A percentile compares a stretch with the other conserved stretches of the same genome.
These are phyloP conservation scores for Lordiphosa fenestrarum DNA, from an alignment of 2,888 invertebrate genomes.

Conservation along the genomic window DNA sequence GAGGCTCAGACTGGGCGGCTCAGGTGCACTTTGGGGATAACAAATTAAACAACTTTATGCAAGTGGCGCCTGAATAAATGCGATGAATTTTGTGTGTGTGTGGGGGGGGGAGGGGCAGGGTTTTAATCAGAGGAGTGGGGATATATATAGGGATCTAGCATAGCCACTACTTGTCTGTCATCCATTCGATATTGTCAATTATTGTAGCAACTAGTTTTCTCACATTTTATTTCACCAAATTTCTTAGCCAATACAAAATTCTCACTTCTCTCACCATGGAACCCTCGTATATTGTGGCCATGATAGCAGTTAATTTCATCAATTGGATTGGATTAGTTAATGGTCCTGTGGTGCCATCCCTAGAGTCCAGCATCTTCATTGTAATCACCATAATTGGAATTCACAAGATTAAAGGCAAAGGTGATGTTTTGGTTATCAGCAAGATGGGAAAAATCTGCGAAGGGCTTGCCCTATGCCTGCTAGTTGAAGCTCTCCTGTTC, in stretches of 20 bases:
- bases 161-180: too few species aligned
- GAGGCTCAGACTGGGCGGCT: slow-evolving; percentile 25
- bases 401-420: not conserved
- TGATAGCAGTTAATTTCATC: slow-evolving; percentile 2
- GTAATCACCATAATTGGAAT: slow-evolving; percentile 2
- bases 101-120: not conserved
- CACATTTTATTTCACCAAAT: too few species aligned
- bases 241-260: not conserved
- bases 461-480: not conserved
- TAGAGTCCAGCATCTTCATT: slow-evolving; percentile 11
- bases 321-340: slow-evolving; percentile 9
- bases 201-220: too few species aligned
- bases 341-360: not conserved
- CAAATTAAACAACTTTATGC: slow-evolving; percentile 73
- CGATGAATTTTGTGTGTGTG: slow-evolving; percentile 12
- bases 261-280: slow-evolving; percentile 9
- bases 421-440: too few species aligned
- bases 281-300: not conserved
- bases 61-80: slow-evolving; percentile 34
- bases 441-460: not conserved
- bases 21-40: slow-evolving; percentile 70
- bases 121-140: not conserved
- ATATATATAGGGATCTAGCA: too few species aligned
- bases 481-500: not conserved
- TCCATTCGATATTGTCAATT: too few species aligned